These are phyloP conservation scores for Harlomillsia oculata DNA, from an alignment of 1,140 invertebrate genomes.

Conservation along the genomic window DNA sequence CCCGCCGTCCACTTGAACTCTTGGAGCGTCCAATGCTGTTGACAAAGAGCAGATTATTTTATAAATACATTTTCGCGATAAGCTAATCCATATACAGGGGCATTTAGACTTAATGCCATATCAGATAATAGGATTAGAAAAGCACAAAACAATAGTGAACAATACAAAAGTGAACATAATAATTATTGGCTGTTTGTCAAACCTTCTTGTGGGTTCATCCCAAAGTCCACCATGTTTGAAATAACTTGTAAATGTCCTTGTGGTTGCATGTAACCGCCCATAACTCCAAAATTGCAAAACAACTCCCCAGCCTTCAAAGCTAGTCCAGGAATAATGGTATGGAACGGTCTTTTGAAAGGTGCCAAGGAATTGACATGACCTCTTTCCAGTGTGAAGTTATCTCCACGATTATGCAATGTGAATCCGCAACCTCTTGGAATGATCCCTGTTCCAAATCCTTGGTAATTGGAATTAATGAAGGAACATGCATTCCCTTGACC, in stretches of 20 bases:
- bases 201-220: conserved; percentile 41
- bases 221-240: conserved; percentile 43
- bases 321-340: conserved; percentile 42
- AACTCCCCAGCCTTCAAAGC: conserved; percentile 31
- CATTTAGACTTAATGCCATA: too few relatives aligned
- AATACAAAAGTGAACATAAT: neutral
- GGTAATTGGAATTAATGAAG: conserved; percentile 43
- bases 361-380: conserved; percentile 20
- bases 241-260: conserved; percentile 43
- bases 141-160: neutral
- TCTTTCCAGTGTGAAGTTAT: conserved; percentile 29
- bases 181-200: neutral
- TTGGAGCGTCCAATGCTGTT: conserved; percentile 40
- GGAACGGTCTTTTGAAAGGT: conserved; percentile 36
- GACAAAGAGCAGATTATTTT: too few relatives aligned
- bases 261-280: conserved; percentile 43
- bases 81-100: too few relatives aligned
- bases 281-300: conserved; percentile 31
- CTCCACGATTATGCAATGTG: conserved; percentile 39
- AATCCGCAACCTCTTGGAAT: conserved; percentile 44
- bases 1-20: conserved; percentile 39
- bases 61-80: neutral
- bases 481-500: conserved; percentile 39
- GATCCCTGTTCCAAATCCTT: conserved; percentile 42
- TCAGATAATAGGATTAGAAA: neutral